Evolutionary conservation across 2,888 invertebrate genomes (phyloP).

Genomic region (Sinodicranocentrus sp.): DNA sequence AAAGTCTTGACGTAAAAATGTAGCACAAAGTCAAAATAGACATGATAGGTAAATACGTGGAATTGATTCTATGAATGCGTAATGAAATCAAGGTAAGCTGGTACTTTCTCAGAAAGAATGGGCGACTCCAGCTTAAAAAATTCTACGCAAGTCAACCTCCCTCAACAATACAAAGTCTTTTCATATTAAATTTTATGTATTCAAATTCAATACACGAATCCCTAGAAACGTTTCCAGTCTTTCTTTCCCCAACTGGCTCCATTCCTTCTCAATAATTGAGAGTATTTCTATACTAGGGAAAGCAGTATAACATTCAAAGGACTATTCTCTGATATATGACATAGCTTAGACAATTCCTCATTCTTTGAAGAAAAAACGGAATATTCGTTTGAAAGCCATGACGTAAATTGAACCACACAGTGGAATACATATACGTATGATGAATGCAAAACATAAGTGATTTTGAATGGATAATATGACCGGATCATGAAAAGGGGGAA

Average conservation of each 20-base stretch:
- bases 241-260: neutral
- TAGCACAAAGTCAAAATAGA: neutral
- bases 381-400: no score
- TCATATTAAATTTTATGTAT: constrained; percentile 26
- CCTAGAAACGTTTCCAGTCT: neutral
- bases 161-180: no score
- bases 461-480: constrained; percentile 8
- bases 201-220: constrained; percentile 24
- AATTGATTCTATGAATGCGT: constrained; percentile 28
- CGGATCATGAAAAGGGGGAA: neutral
- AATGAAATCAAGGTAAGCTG: constrained; percentile 23
- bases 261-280: constrained; percentile 14
- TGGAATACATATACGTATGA: no score
- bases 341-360: no score
- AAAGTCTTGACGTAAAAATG: neutral
- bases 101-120: constrained; percentile 8
- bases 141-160: no score
- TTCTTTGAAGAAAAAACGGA: no score
- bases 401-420: no score
- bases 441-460: constrained; percentile 21
- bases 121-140: neutral
- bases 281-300: no score
- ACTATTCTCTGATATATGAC: no score
- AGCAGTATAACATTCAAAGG: no score
- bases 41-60: neutral